Percentiles rank a stretch among this genome's conserved stretches.
These are phyloP conservation scores for Leucoma salicis DNA, from an alignment of 2,888 invertebrate species.

Conservation along the genomic window DNA sequence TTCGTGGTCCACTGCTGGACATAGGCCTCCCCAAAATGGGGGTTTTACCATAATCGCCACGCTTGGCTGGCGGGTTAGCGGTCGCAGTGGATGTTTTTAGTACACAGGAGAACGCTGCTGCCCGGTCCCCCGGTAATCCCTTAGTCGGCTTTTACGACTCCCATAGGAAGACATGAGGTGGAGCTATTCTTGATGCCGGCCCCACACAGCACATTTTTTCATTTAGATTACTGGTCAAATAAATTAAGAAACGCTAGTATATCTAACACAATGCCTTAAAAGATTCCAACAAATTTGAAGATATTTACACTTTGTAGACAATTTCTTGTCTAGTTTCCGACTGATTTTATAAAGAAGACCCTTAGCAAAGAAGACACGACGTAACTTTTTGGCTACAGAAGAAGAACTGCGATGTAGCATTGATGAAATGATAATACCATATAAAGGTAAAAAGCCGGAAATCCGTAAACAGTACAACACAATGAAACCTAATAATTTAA, in stretches of 20 bases:
- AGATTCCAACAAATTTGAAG: constrained; percentile 10
- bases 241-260: constrained; percentile 5
- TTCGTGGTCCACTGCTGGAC: too few species aligned
- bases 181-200: too few species aligned
- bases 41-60: too few species aligned
- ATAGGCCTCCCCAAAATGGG: too few species aligned
- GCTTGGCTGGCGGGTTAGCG: too few species aligned
- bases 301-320: constrained; percentile 15
- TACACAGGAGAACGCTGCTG: too few species aligned
- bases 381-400: constrained; percentile 7
- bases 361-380: constrained; percentile 5
- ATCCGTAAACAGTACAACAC: constrained; percentile 37
- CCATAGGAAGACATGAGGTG: too few species aligned
- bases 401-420: constrained; percentile 33
- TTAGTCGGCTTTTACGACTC: too few species aligned
- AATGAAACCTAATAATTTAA: constrained; percentile 44
- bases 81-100: too few species aligned
- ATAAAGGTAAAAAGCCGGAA: constrained; percentile 43
- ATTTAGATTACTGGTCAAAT: constrained; percentile 18
- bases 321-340: constrained; percentile 9
- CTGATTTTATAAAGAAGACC: constrained; percentile 21
- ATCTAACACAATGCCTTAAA: constrained; percentile 13
- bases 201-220: too few species aligned
- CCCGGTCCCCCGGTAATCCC: too few species aligned
- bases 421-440: constrained; percentile 47